Base-by-base conservation (phyloP, 1,140 invertebrate species). In the Drosophila bocki region DNA sequence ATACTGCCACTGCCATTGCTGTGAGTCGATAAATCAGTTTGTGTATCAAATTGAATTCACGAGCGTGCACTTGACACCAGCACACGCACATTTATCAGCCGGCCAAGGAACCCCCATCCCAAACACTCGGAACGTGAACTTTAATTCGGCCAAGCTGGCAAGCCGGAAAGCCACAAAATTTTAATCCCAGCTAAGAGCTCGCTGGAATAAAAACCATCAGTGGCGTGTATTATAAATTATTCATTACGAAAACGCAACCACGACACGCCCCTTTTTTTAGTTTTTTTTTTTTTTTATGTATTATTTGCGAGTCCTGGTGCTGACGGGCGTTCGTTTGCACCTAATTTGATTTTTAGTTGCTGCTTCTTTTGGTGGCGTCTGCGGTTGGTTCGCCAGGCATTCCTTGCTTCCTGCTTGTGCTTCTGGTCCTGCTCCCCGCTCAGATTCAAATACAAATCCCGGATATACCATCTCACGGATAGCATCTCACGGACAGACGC, bases 261-360 rank as follows among this genome's bases (percentile, higher is more conserved):
- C 76, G 67, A 74, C 83, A 68, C 65, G 41, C 53, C 75, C 64
- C 37, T 35, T 8, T 47, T 68, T 41, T 19, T 37, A n/a, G 17
- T 32, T 32, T 4, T 13, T 26, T 17, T 13, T 17, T n/a, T 22
- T 8, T 29, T 47, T 57, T 42, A 26, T 22, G 47, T 22, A 58
- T 41, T 50, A 26, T 48, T 54, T 54, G 53, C 13, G 19, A 37
- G 53, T 54, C 41, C 57, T 58, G 44, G 26, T 53, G 41, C 84
- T 85, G 84, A 84, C 78, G 75, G 75, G 69, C 74, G 85, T 82
- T 90, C 85, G 86, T 90, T 90, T 90, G 85, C 85, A 90, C 85
- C 85, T 90, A 90, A 90, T 90, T 90, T 90, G 85, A 90, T 90
- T 90, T 90, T 90, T 90, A 90, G 86, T 82, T 84, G 75, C 53